Evolutionary conservation across 1,140 invertebrate genomes (phyloP), one percentile per base, ranked within the genome.

Genomic region (Gonioctena quinquepunctata): DNA sequence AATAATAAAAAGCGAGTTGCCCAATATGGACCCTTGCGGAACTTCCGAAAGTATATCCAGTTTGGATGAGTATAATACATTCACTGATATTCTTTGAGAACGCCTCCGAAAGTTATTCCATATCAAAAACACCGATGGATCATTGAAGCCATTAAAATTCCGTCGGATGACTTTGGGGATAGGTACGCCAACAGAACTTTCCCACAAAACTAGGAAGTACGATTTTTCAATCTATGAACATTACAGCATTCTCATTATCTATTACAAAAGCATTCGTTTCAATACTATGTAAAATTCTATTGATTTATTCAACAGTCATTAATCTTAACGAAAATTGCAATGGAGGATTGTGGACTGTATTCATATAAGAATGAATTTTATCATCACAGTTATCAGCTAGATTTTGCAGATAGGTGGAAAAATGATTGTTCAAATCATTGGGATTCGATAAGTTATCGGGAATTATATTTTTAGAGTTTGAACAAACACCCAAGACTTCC

Each of bases 171-270:
- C 22, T 26, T 5, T 76, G 11, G 69, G 69, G 3, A 74, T 25
- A 11, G 72, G 74, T 54, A 27, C 56, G 16, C 73, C 74, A 22
- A 57, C 26, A 13, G 74, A 68, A 1, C 19, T 23, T 67, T 74
- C 74, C 72, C 74, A 76, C 6, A 26, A 5, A 2, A 26, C 22
- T 26, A 23, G 57, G 26, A 60, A 50, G 16, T 26, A 22, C 50
- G 28, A 23, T 33, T 59, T 26, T 68, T 28, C 56, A 21, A 68
- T 28, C 16, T 54, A 68, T 52, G 16, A 66, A 25, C 64, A 66
- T 66, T 26, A 16, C 19, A 25, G 50, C 7, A 27, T 26, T 56
- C 23, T 56, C 23, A 56, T 52, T 52, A 54, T 66, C 64, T 13
- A 25, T 11, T 27, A 48, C 64, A 64, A 22, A 48, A 64, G 62